These are phyloP conservation scores for Cephalopterus ornatus DNA, from an alignment of 2,113 vertebrate genomes.

Conservation along the genomic window DNA sequence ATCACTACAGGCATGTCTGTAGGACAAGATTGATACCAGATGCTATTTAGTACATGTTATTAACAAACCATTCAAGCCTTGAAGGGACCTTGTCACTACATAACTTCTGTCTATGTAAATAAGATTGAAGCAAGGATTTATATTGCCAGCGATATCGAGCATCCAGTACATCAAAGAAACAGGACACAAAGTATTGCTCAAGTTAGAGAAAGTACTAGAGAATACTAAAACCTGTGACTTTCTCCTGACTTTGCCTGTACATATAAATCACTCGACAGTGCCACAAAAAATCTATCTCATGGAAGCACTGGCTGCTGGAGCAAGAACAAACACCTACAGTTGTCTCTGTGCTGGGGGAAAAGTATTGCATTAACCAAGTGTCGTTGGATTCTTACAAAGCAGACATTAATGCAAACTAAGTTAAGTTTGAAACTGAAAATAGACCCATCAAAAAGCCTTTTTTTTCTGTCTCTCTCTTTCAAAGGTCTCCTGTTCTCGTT, in stretches of 20 bases:
- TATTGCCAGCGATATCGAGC: conserved; percentile 56
- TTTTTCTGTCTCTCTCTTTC: background rate
- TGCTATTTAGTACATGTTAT: conserved; percentile 80
- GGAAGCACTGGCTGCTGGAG: background rate
- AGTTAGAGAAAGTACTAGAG: conserved; percentile 49
- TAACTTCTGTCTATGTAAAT: conserved; percentile 80
- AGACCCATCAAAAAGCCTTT: background rate
- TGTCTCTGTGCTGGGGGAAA: background rate
- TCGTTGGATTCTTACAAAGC: background rate
- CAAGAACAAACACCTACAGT: background rate
- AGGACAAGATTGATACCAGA: conserved; percentile 79
- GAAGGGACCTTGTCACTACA: conserved; percentile 81
- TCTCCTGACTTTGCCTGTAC: conserved; percentile 67
- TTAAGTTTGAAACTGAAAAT: background rate
- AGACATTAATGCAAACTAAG: background rate
- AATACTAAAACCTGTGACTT: conserved; percentile 68
- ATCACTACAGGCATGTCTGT: conserved; percentile 74
- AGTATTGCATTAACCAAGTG: background rate
- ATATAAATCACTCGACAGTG: conserved; percentile 48
- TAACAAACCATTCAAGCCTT: conserved; percentile 79
- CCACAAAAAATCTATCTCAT: conserved; percentile 19
- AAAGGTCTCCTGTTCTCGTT: background rate
- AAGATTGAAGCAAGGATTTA: conserved; percentile 72
- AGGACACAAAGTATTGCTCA: conserved; percentile 60
- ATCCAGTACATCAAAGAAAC: conserved; percentile 63